Conservation (phyloP, 2,113 vertebrate species). For the Halcyon malimbica region DNA sequence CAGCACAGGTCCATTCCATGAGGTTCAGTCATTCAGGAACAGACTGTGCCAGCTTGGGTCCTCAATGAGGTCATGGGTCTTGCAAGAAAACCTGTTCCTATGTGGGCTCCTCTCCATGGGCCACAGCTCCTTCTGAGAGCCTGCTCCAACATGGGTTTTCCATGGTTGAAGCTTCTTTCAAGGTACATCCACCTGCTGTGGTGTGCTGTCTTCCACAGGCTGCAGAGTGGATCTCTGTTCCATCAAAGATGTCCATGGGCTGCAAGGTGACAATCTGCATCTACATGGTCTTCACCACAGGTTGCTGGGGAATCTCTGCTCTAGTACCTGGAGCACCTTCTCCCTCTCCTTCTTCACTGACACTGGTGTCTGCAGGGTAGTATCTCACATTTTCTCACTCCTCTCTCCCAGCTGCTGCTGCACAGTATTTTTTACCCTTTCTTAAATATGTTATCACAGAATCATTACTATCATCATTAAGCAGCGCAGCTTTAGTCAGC, state of each 20-base stretch:
- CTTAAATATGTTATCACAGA: background rate
- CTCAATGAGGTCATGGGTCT: background rate
- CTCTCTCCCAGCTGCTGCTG: background rate
- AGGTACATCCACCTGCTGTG: background rate
- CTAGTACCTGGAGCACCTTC: background rate
- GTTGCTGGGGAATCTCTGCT: background rate
- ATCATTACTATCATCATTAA: too few species aligned
- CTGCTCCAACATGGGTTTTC: rapidly evolving
- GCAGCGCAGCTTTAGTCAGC: background rate
- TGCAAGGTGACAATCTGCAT: background rate
- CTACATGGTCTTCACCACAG: background rate
- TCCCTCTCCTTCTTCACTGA: background rate
- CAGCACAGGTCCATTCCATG: background rate
- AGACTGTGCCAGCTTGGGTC: background rate
- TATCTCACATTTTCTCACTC: background rate
- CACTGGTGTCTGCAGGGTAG: background rate
- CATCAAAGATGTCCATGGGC: too few species aligned
- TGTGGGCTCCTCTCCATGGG: background rate
- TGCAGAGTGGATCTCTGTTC: background rate
- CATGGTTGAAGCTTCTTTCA: background rate
- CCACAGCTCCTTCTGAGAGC: background rate
- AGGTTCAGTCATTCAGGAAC: background rate
- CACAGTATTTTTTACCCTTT: background rate
- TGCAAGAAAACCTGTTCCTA: background rate
- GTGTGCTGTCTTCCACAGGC: background rate